phyloP scores from a whole-genome alignment of 2,888 invertebrate genomes.

The Carterocephalus palaemon region DNA sequence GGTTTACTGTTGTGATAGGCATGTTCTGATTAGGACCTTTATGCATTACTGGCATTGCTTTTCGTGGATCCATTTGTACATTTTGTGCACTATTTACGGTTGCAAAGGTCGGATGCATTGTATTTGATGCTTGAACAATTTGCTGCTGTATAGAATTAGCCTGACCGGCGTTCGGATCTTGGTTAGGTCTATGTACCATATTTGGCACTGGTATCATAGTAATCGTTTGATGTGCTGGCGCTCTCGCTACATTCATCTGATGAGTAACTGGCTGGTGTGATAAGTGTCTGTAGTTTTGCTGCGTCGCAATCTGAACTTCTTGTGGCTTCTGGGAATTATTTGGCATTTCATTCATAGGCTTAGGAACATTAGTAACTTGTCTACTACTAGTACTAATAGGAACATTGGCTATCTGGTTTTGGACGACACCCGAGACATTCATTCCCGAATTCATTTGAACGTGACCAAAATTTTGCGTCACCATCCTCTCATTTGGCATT shows the following conservation, averaged over 20 bases:
- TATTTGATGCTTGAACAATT: slow-evolving; percentile 2
- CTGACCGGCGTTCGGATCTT: slow-evolving; percentile 9
- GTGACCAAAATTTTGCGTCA: slow-evolving; percentile 28
- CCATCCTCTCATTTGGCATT: slow-evolving; percentile 29
- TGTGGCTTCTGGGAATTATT: slow-evolving; percentile 26
- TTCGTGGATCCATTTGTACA: slow-evolving; percentile 10
- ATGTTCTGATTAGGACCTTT: slow-evolving; percentile 8
- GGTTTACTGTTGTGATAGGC: background rate
- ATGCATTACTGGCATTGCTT: slow-evolving; percentile 8
- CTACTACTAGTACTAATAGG: slow-evolving; percentile 25
- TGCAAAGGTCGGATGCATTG: slow-evolving; percentile 9
- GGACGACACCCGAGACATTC: slow-evolving; percentile 24
- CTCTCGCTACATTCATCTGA: slow-evolving; percentile 9
- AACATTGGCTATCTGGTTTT: slow-evolving; percentile 28
- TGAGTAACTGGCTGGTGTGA: slow-evolving; percentile 19
- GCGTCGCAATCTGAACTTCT: slow-evolving; percentile 23
- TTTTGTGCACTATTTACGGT: slow-evolving; percentile 6
- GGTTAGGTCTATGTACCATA: slow-evolving; percentile 19
- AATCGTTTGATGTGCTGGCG: slow-evolving; percentile 7
- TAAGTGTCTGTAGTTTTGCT: slow-evolving; percentile 28
- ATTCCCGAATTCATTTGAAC: slow-evolving; percentile 28
- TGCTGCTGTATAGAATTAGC: slow-evolving; percentile 12
- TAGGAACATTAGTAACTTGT: slow-evolving; percentile 31
- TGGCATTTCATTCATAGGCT: slow-evolving; percentile 42
- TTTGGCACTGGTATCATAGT: slow-evolving; percentile 20